Percentiles rank a stretch among this genome's conserved stretches.
Conservation (phyloP, 2,888 invertebrate genomes). For the Phaonia tiefii region DNA sequence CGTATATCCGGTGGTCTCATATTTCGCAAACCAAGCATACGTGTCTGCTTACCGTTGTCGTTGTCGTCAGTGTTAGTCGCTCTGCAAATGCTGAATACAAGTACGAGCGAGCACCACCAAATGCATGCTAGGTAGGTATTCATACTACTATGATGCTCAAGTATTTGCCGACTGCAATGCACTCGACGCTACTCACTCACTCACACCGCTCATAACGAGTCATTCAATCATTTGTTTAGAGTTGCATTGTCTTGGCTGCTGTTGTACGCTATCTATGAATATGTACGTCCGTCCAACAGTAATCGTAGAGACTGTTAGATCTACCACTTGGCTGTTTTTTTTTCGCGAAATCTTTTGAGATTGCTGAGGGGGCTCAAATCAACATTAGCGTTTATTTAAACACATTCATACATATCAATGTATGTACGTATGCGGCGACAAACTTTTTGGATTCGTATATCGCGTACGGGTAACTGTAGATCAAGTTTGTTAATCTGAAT, state of each 20-base stretch:
- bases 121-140: too few relatives aligned
- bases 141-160: too few relatives aligned
- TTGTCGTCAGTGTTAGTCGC: conserved; percentile 32
- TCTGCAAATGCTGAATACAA: too few relatives aligned
- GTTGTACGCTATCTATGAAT: conserved; percentile 1
- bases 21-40: conserved; percentile 65
- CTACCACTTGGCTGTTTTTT: conserved; percentile 50
- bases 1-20: conserved; percentile 67
- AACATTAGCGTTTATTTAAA: conserved; percentile 46
- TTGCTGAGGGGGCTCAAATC: conserved; percentile 39
- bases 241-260: too few relatives aligned
- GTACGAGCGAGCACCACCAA: too few relatives aligned
- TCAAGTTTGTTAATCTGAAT: conserved; percentile 59
- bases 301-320: conserved; percentile 37
- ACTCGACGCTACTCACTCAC: too few relatives aligned
- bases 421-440: not conserved
- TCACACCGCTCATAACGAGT: too few relatives aligned
- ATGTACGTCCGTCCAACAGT: conserved; percentile 17
- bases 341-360: conserved; percentile 13
- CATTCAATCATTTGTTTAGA: too few relatives aligned
- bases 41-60: conserved; percentile 57
- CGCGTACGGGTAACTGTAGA: conserved; percentile 50
- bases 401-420: too few relatives aligned
- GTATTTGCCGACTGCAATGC: too few relatives aligned
- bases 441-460: not conserved